Evolutionary conservation across 2,113 vertebrate species (phyloP).

Genomic region (Catagonus wagneri): DNA sequence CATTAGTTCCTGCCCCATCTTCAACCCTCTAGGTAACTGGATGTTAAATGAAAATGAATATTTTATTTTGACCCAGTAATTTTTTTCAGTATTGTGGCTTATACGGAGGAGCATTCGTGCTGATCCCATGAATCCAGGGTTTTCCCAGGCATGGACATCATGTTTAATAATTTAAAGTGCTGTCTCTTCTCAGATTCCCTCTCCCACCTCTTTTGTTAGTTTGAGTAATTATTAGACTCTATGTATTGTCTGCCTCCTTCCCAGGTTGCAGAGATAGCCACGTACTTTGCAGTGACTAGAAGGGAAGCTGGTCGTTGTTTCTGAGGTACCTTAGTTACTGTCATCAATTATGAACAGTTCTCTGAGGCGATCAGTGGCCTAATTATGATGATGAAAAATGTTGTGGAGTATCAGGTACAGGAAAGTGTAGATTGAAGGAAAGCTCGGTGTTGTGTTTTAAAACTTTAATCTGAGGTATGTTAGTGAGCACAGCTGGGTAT

Average conservation of each 20-base stretch:
- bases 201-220: background rate
- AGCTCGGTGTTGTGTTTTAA: background rate
- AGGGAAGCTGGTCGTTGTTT: background rate
- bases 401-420: background rate
- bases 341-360: conserved; percentile 60
- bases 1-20: background rate
- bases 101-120: background rate
- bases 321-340: background rate
- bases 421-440: background rate
- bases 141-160: conserved; percentile 38
- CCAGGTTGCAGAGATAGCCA: background rate
- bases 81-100: conserved; percentile 25
- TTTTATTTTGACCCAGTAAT: conserved; percentile 13
- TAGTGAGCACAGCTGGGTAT: background rate
- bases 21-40: background rate
- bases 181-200: conserved; percentile 48
- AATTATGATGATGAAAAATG: conserved; percentile 3
- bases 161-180: conserved; percentile 66
- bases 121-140: background rate
- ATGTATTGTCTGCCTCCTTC: background rate
- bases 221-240: background rate
- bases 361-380: background rate
- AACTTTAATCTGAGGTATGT: background rate
- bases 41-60: conserved; percentile 17
- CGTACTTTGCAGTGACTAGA: background rate